A percentile compares a stretch with the other conserved stretches of the same genome.
These are phyloP conservation scores for Sipha maydis DNA, from an alignment of 2,888 invertebrate genomes.

Conservation along the genomic window DNA sequence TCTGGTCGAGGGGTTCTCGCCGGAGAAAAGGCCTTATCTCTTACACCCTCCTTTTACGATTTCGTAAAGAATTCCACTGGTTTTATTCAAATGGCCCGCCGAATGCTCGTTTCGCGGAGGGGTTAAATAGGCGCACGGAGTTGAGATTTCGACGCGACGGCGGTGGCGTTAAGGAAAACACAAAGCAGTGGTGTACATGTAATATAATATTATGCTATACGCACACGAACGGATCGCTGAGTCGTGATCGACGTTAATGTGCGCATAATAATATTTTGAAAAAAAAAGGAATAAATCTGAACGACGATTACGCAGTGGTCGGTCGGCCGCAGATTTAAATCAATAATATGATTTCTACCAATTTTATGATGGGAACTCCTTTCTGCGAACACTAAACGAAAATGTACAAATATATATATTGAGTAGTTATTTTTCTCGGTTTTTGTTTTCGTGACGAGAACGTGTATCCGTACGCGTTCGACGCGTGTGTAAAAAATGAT, in stretches of 20 bases:
- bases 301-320: not conserved
- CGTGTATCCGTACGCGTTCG: not conserved
- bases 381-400: not conserved
- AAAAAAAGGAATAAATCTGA: not conserved
- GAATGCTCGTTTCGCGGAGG: conserved; percentile 5
- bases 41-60: conserved; percentile 52
- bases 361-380: not conserved
- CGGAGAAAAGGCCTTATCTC: conserved; percentile 57
- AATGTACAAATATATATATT: not conserved
- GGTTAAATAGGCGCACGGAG: not conserved
- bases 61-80: conserved; percentile 47
- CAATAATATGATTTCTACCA: not conserved
- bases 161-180: not conserved
- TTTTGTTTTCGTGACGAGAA: too few species aligned
- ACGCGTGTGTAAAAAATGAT: not conserved
- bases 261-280: not conserved
- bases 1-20: conserved; percentile 51
- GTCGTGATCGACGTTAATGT: conserved; percentile 40
- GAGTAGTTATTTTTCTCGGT: not conserved
- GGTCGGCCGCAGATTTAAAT: conserved; percentile 3
- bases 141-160: not conserved
- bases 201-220: not conserved
- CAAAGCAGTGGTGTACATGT: not conserved
- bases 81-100: conserved; percentile 58
- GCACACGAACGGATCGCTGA: not conserved